Base-by-base conservation (phyloP, 2,888 invertebrate genomes). In the Cabera pusaria region DNA sequence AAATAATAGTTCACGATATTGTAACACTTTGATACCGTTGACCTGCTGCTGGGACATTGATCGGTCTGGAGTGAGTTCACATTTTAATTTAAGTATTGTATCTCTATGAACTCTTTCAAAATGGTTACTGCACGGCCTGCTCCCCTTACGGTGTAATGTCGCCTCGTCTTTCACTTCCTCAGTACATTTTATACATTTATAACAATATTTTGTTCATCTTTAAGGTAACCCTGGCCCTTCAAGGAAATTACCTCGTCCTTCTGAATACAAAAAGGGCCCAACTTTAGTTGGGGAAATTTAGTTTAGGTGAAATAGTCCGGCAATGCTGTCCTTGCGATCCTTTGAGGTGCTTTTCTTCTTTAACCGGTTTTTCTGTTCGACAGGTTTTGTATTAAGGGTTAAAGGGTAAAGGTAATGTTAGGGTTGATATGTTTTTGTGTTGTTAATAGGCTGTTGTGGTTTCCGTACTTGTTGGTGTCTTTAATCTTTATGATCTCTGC, bases 181-280 rank as follows among this genome's bases (percentile, higher is more conserved):
- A 44, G 40, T 44, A 50, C 53, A 49, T 46, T 50, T 44, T 45
- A 31, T 63, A 64, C 64, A 69, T 75, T 72, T 68, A 69, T 70
- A 75, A 74, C 72, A 70, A 70, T 67, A 69, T 75, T 75, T 71
- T 70, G 63, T 56, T 56, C 67, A 63, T 72, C 68, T 68, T 58
- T 59, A 59, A 56, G 63, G 60, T 58, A 44, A 57, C 56, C 59
- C 59, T 50, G 52, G 52, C 55, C 57, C 52, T 68, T 68, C 52
- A 54, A 71, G 69, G 72, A 72, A 75, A 75, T 75, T 71, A 72
- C 61, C 49, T 51, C 44, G 56, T 22, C 46, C 56, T 52, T 49
- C 40, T 44, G 53, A 55, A 57, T 63, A 59, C 56, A 52, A 59
- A 60, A 49, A 50, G 42, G 43, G 14, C 26, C 38, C 39, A 45